phyloP scores from a whole-genome alignment of 2,888 invertebrate species.

The Choristoneura rosaceana region DNA sequence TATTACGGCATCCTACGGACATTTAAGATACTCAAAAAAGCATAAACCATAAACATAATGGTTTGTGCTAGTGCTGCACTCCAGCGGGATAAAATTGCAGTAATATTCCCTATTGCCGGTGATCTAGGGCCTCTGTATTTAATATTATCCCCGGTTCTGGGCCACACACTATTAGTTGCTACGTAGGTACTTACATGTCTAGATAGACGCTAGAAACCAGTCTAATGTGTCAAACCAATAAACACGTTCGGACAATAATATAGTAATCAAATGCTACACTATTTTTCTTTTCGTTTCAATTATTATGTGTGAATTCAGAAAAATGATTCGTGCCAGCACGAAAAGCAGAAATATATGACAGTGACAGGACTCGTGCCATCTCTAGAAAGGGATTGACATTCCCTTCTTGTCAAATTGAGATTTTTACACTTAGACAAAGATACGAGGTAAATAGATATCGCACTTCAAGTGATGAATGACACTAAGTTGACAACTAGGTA shows the following conservation, averaged over 20 bases:
- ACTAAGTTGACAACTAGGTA: neutral
- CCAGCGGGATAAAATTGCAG: too few relatives aligned
- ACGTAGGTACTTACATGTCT: too few relatives aligned
- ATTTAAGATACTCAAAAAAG: too few relatives aligned
- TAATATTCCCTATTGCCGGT: too few relatives aligned
- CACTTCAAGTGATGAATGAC: neutral
- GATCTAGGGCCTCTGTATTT: too few relatives aligned
- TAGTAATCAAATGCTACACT: neutral
- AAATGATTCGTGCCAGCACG: slow-evolving; percentile 1
- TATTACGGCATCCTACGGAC: too few relatives aligned
- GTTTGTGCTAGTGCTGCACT: too few relatives aligned
- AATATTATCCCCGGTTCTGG: too few relatives aligned
- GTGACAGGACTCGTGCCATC: slow-evolving; percentile 1
- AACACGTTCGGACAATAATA: neutral
- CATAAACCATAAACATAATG: too few relatives aligned
- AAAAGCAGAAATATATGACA: slow-evolving; percentile 5
- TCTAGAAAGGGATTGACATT: slow-evolving; percentile 15
- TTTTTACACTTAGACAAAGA: neutral
- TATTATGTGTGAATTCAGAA: neutral
- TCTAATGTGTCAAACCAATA: neutral
- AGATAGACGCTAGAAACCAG: too few relatives aligned
- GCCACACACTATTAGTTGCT: too few relatives aligned
- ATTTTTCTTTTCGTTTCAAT: neutral
- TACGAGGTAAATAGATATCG: neutral
- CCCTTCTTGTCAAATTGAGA: slow-evolving; percentile 3